Base-by-base conservation (phyloP, 2,888 invertebrate species). In the Caprella mutica region DNA sequence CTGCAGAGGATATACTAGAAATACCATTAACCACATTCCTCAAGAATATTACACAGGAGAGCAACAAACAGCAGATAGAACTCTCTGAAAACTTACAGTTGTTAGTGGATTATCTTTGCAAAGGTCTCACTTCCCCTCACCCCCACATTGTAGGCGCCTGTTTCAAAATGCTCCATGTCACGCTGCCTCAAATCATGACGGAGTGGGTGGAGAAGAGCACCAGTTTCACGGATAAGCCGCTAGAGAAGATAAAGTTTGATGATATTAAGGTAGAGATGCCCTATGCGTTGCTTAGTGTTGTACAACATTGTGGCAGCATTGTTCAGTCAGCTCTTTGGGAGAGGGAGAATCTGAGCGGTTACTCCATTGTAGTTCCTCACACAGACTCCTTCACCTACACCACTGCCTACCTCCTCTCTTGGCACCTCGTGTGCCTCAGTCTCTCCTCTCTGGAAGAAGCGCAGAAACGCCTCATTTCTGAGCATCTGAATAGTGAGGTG, bases 391-490 rank as follows among this genome's bases (percentile, higher is more conserved):
- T 38, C 40, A 52, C 48, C 6, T 50, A 52, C n/a, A 46, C 43
- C 14, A 12, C 42, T 5, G 60, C 52, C 1, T 68, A 67, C 43
- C 58, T 68, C 8, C 50, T 68, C 23, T 58, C 64, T 3, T 69
- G 69, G 68, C 66, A 66, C 52, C 59, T 67, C 4, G 54, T 66
- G n/a, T n/a, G n/a, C n/a, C n/a, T n/a, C n/a, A n/a, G n/a, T n/a
- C n/a, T n/a, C n/a, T n/a, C n/a, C n/a, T n/a, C n/a, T n/a, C n/a
- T n/a, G n/a, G n/a, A n/a, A n/a, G n/a, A n/a, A n/a, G n/a, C n/a
- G n/a, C n/a, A n/a, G n/a, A n/a, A n/a, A 1, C 39, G 1, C 4
- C 17, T n/a, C 39, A n/a, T 9, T 39, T 3, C 39, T 39, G 4
- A 3, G 39, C 39, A 3, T 9, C 39, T 39, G 39, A 39, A 39